Base-by-base conservation (phyloP, 2,113 vertebrate species). In the Bambusicola thoracicus region DNA sequence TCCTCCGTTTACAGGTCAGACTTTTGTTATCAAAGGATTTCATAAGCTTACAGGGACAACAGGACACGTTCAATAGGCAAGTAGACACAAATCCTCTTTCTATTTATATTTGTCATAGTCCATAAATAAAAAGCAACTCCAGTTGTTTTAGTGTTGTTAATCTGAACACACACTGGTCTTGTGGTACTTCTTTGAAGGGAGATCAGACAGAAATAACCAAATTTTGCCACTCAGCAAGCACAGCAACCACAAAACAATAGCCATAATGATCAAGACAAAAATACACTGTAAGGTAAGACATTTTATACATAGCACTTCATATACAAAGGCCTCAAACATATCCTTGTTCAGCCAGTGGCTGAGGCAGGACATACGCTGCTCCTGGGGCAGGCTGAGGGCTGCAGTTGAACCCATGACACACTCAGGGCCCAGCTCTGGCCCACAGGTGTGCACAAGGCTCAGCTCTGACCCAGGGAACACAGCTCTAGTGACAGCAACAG, bases 21-120 rank as follows among this genome's bases (percentile, higher is more conserved):
- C 65, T 83, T 90, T 38, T 70, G 55, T 59, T 75, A 67, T 27
- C 0, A 16, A 59, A 85, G 78, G 89, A 96, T 89, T 96, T 89
- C 34, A 87, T 4, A 2, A 94, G 94, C 93, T 96, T 94, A 93
- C 43, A 11, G 34, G 73, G 27, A 90, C 90, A 94, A 93, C 3
- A 77, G 62, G 36, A 89, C 72, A 80, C 0, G 0, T 85, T 92
- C 59, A 77, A 44, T 34, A 86, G 56, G 68, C 76, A 91, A 81
- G 77, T 89, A 36, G 74, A 81, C 51, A 85, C 41, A 96, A 95
- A 96, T 93, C 90, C 10, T 9, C 85, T 83, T 96, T 93, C 82
- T 92, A 94, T 90, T 95, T 85, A 56, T 90, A 88, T 68, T 83
- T 91, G 70, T 78, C 75, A 70, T 46, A 93, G 82, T 10, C 59